A percentile compares a stretch with the other conserved stretches of the same genome.
These are phyloP conservation scores for Eurystomus gularis DNA, from an alignment of 2,113 vertebrate species.

Conservation along the genomic window DNA sequence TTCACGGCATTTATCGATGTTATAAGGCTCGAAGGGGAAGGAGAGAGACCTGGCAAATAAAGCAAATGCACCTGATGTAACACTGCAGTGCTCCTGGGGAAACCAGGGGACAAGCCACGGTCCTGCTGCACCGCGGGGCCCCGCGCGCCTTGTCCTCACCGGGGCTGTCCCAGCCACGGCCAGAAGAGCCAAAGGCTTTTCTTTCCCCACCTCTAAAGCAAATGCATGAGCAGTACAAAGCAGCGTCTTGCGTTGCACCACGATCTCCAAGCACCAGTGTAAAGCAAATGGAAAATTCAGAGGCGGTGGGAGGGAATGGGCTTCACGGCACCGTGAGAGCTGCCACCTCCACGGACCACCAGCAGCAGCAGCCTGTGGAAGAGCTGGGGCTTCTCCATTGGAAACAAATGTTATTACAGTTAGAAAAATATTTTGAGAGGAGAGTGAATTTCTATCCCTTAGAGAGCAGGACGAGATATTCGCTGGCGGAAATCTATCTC, in stretches of 20 bases:
- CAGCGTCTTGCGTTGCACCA: rapidly evolving
- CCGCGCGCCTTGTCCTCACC: rapidly evolving
- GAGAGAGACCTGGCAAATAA: background rate
- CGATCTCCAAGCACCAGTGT: background rate
- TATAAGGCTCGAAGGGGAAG: background rate
- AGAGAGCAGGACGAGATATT: background rate
- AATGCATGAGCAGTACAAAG: background rate
- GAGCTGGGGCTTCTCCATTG: background rate
- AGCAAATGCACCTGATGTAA: rapidly evolving
- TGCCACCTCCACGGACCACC: rapidly evolving
- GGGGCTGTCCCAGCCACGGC: rapidly evolving
- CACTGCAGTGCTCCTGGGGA: background rate
- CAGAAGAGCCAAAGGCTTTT: rapidly evolving
- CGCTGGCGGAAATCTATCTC: background rate
- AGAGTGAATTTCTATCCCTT: background rate
- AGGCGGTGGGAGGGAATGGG: rapidly evolving
- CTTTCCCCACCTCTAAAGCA: background rate
- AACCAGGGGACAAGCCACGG: rapidly evolving
- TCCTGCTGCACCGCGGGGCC: rapidly evolving
- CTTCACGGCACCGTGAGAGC: rapidly evolving
- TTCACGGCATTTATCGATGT: background rate
- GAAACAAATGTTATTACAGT: background rate
- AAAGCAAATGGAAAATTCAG: background rate
- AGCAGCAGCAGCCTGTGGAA: no score
- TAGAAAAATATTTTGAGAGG: background rate